Percentiles rank a stretch among this genome's conserved stretches.
Evolutionary conservation across 53 echinoderm and acorn worm genomes (phyloP).

Genomic region (Echinarachnius parma): DNA sequence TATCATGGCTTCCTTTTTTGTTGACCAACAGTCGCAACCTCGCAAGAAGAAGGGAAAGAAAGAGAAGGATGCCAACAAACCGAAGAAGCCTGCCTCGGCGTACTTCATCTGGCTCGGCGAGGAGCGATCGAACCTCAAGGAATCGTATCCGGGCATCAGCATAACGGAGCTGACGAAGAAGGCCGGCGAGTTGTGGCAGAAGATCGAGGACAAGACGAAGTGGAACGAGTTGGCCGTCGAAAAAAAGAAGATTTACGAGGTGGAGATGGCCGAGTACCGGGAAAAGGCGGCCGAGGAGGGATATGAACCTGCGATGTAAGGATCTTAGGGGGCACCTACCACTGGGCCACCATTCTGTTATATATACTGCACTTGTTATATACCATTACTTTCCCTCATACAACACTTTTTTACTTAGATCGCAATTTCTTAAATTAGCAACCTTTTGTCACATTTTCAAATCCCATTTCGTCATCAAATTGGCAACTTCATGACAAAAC

Average conservation of each 20-base stretch:
- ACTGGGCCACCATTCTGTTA: too few relatives aligned
- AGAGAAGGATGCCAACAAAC: constrained; percentile 81
- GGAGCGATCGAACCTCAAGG: constrained; percentile 68
- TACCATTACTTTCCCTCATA: too few relatives aligned
- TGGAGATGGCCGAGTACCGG: constrained; percentile 64
- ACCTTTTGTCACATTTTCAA: too few relatives aligned
- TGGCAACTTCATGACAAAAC: too few relatives aligned
- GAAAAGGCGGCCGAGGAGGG: constrained; percentile 55
- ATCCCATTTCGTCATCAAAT: too few relatives aligned
- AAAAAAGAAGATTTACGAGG: constrained; percentile 62
- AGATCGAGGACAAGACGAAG: constrained; percentile 67
- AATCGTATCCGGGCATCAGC: constrained; percentile 65
- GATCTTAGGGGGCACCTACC: too few relatives aligned
- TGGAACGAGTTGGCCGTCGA: constrained; percentile 65
- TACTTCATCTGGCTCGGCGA: constrained; percentile 88
- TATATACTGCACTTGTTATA: too few relatives aligned
- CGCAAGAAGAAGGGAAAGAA: constrained; percentile 54
- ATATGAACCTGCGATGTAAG: constrained; percentile 22
- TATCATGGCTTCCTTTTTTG: too few relatives aligned
- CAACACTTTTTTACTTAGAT: too few relatives aligned
- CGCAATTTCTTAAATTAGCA: too few relatives aligned
- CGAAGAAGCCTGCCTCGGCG: constrained; percentile 72
- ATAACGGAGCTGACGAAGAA: constrained; percentile 91
- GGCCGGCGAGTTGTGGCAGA: constrained; percentile 89
- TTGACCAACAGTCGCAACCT: constrained; percentile 5